These are phyloP conservation scores for Nymphalis c-album DNA, from an alignment of 2,888 invertebrate species.

Conservation along the genomic window DNA sequence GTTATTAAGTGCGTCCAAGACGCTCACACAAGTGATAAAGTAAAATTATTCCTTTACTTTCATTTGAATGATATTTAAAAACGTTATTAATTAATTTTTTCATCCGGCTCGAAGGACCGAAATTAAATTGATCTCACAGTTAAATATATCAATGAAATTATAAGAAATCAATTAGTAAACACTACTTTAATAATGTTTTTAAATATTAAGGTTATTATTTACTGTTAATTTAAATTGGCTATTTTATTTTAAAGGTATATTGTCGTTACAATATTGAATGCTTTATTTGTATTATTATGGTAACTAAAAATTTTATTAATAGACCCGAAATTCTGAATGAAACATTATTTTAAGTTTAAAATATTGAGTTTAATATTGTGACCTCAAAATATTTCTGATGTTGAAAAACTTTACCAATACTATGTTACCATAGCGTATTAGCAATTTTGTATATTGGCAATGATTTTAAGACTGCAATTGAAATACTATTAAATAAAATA, in stretches of 20 bases:
- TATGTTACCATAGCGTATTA: conserved; percentile 36
- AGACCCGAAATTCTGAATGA: too few relatives aligned
- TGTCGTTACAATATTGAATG: not conserved
- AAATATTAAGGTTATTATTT: not conserved
- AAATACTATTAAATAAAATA: conserved; percentile 30
- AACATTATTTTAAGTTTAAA: too few relatives aligned
- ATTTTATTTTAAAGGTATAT: not conserved
- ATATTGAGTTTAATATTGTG: not conserved
- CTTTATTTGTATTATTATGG: too few relatives aligned
- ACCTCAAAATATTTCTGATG: conserved; percentile 1
- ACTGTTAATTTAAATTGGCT: conserved; percentile 3
- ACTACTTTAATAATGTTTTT: conserved; percentile 4
- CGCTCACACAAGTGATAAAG: conserved; percentile 46
- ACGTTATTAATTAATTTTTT: conserved; percentile 32
- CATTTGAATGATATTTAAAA: conserved; percentile 2
- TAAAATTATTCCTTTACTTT: not conserved
- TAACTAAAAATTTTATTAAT: too few relatives aligned
- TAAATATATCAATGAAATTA: conserved; percentile 14
- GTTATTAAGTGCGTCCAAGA: conserved; percentile 65
- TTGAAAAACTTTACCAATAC: conserved; percentile 14
- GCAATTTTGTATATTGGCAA: conserved; percentile 24
- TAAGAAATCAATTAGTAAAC: not conserved
- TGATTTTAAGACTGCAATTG: conserved; percentile 31
- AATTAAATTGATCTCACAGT: conserved; percentile 40
- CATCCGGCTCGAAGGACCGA: conserved; percentile 57